Percentiles rank a stretch among this genome's conserved stretches.
phyloP scores from a whole-genome alignment of 1,140 invertebrate genomes.

The Neodiprion lecontei region DNA sequence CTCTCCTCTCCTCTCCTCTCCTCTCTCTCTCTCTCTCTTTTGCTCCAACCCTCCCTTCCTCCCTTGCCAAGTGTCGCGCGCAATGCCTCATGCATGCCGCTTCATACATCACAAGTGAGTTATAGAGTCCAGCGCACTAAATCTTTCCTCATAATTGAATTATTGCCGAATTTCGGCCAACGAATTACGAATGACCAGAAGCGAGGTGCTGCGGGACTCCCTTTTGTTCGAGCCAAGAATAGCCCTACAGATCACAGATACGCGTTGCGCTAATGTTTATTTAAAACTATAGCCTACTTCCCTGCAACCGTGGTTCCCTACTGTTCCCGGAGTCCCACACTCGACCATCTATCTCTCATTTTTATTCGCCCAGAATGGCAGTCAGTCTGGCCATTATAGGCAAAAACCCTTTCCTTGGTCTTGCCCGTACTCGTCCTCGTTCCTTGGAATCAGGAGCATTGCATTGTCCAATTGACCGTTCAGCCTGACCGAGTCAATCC shows the following conservation, averaged over 20 bases:
- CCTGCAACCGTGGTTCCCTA: too few relatives aligned
- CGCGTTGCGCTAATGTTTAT: background rate
- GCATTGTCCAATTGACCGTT: too few relatives aligned
- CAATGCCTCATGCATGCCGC: slow-evolving; percentile 24
- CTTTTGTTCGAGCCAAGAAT: background rate
- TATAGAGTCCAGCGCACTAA: slow-evolving; percentile 49
- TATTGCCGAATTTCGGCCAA: slow-evolving; percentile 47
- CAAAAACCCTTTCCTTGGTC: too few relatives aligned
- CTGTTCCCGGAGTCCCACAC: too few relatives aligned
- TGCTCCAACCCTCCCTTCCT: background rate
- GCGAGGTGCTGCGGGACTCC: background rate
- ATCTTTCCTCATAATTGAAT: slow-evolving; percentile 54
- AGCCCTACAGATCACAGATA: background rate
- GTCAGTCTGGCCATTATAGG: too few relatives aligned
- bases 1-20: background rate
- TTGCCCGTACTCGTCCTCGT: too few relatives aligned
- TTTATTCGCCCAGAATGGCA: too few relatives aligned
- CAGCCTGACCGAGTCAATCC: too few relatives aligned
- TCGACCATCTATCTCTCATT: too few relatives aligned
- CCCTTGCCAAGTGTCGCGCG: background rate
- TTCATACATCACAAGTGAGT: slow-evolving; percentile 45
- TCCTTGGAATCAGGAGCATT: too few relatives aligned
- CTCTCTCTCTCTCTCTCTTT: background rate
- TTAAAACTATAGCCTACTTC: background rate
- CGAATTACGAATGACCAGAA: background rate